Conservation (phyloP, 2,888 invertebrate genomes). For the Andricus curvator region DNA sequence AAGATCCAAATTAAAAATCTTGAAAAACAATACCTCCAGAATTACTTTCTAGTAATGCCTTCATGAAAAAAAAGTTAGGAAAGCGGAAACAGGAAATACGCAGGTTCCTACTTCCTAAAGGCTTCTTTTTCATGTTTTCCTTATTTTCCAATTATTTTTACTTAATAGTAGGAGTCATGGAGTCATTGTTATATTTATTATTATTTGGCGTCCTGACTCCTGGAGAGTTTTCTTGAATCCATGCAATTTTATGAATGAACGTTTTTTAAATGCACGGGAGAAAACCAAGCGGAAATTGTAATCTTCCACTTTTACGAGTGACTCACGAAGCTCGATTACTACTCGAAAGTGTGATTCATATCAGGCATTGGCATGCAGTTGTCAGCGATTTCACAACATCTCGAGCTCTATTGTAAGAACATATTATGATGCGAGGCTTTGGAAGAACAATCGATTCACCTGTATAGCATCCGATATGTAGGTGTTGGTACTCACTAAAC, state of each 20-base stretch:
- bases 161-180: neutral
- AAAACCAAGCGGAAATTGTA: conserved; percentile 44
- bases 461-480: neutral
- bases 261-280: conserved; percentile 39
- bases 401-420: neutral
- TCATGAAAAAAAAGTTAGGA: neutral
- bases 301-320: conserved; percentile 55
- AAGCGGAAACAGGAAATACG: conserved; percentile 19
- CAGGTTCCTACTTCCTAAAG: neutral
- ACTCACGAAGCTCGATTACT: conserved; percentile 54
- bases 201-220: too few relatives aligned
- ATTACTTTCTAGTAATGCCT: neutral
- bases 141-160: neutral
- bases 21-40: conserved; percentile 32
- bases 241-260: conserved; percentile 34
- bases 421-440: neutral
- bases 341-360: conserved; percentile 53
- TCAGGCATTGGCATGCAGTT: conserved; percentile 53
- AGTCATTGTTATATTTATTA: neutral
- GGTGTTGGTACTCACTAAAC: neutral
- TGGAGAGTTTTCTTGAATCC: neutral
- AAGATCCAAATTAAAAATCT: neutral
- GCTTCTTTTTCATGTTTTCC: neutral
- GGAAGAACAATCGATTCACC: conserved; percentile 38
- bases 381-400: conserved; percentile 60